Percentiles rank a stretch among this genome's conserved stretches.
These are phyloP conservation scores for Synergus itoensis DNA, from an alignment of 2,888 invertebrate genomes.

Conservation along the genomic window DNA sequence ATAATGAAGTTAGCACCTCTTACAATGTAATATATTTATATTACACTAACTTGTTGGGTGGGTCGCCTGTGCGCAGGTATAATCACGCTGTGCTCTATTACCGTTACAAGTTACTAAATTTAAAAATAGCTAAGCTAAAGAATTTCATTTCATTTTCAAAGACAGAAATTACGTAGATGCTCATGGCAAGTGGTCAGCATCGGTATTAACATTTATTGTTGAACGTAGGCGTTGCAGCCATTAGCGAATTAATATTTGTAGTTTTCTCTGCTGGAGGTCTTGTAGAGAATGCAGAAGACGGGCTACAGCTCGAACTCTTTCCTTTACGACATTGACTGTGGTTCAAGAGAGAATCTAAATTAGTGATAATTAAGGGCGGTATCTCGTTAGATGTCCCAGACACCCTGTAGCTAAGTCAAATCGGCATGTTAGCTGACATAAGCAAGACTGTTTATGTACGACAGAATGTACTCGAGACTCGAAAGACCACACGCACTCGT, in stretches of 20 bases:
- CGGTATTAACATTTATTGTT: not conserved
- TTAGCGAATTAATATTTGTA: conserved; percentile 28
- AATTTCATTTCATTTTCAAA: no score
- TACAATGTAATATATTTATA: no score
- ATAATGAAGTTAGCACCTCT: no score
- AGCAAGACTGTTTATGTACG: conserved; percentile 35
- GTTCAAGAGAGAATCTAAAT: conserved; percentile 44
- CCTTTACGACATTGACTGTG: conserved; percentile 1
- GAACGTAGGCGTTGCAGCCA: conserved; percentile 8
- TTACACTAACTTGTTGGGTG: no score
- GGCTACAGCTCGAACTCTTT: not conserved
- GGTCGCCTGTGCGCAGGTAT: no score
- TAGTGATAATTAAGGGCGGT: conserved; percentile 46
- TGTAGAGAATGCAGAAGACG: not conserved
- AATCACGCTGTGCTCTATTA: no score
- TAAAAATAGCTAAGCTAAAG: no score
- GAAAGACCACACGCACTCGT: conserved; percentile 41
- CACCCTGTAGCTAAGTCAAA: conserved; percentile 44
- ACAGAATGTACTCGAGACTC: conserved; percentile 34
- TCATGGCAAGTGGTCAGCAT: not conserved
- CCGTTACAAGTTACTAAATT: no score
- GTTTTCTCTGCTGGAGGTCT: conserved; percentile 20
- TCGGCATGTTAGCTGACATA: conserved; percentile 42
- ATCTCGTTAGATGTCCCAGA: conserved; percentile 12
- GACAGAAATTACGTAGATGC: no score